A percentile compares a stretch with the other conserved stretches of the same genome.
Conservation (phyloP, 2,797 vertebrate genomes). For the Zenarchopterus dispar region DNA sequence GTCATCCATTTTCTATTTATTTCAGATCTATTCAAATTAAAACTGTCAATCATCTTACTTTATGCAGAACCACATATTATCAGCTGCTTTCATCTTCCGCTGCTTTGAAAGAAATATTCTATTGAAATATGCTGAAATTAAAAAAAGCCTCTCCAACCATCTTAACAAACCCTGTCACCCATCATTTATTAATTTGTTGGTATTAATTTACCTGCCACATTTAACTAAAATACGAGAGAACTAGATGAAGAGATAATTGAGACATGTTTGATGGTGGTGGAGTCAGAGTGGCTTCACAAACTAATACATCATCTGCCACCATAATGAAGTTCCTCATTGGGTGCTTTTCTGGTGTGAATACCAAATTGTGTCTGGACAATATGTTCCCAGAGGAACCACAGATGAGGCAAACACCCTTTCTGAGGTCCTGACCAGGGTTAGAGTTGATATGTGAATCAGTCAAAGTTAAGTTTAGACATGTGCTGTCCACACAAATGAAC, state of each 20-base stretch:
- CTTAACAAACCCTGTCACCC: too few species aligned
- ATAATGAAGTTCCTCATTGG: constrained; percentile 10
- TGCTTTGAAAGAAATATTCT: too few species aligned
- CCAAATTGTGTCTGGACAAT: too few species aligned
- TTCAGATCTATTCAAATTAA: too few species aligned
- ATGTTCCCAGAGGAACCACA: neutral
- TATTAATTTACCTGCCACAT: constrained; percentile 5
- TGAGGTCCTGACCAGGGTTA: neutral
- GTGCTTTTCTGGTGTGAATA: constrained; percentile 1
- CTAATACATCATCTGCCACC: constrained; percentile 28
- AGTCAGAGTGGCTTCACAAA: constrained; percentile 13
- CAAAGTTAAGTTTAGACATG: neutral
- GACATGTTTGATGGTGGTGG: constrained; percentile 12
- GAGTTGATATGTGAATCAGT: neutral
- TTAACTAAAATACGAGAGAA: constrained; percentile 1
- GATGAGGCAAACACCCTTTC: neutral
- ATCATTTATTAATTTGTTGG: constrained; percentile 1
- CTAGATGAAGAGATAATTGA: constrained; percentile 10
- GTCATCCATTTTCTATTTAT: too few species aligned
- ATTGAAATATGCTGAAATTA: too few species aligned
- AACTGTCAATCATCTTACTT: too few species aligned
- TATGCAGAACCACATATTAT: too few species aligned
- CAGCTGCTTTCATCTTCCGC: too few species aligned
- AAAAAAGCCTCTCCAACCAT: neutral
- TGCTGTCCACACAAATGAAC: too few species aligned